Conservation (phyloP, 2,113 vertebrate genomes). For the Octodon degus region DNA sequence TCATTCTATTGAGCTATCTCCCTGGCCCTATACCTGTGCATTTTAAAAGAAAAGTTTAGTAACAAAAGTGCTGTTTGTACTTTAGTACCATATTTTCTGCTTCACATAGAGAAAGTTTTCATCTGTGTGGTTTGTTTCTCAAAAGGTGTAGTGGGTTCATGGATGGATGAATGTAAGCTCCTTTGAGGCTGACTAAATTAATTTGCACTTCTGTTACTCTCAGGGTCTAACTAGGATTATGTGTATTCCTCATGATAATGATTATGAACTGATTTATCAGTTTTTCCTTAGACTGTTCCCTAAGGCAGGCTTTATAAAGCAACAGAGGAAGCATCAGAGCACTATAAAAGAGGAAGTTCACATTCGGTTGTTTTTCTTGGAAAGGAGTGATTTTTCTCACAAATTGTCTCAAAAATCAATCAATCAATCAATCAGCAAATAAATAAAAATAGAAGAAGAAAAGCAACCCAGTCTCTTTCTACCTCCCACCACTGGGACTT, state of each 20-base stretch:
- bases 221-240: background rate
- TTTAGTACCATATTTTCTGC: background rate
- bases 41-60: constrained; percentile 30
- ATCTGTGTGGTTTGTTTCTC: background rate
- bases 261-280: constrained; percentile 13
- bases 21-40: background rate
- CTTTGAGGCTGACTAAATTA: background rate
- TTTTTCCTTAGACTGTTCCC: background rate
- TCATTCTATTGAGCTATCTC: no score
- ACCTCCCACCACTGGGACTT: background rate
- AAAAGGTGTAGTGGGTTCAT: constrained; percentile 3
- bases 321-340: background rate
- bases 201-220: background rate
- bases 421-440: background rate
- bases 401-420: background rate
- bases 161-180: background rate
- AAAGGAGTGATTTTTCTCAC: background rate
- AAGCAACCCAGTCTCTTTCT: background rate
- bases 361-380: constrained; percentile 16
- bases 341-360: background rate
- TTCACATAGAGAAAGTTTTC: background rate
- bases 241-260: background rate
- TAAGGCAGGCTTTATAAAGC: background rate
- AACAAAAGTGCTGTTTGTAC: background rate
- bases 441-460: background rate